Conservation (phyloP, 2,888 invertebrate genomes). For the Apotomis betuletana region DNA sequence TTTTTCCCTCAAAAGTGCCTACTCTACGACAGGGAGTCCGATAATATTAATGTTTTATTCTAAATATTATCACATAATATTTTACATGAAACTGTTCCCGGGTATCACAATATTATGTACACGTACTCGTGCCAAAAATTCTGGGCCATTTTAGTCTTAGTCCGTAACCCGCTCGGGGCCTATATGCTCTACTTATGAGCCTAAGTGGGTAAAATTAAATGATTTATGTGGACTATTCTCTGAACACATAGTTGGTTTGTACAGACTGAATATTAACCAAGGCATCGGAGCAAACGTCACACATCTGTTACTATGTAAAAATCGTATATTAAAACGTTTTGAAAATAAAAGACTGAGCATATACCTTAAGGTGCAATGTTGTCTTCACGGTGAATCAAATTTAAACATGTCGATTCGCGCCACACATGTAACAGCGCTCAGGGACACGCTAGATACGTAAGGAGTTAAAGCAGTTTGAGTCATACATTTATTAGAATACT, state of each 20-base stretch:
- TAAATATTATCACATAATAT: too few relatives aligned
- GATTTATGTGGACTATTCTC: background rate
- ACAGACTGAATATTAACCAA: background rate
- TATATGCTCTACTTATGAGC: background rate
- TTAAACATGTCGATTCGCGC: conserved; percentile 54
- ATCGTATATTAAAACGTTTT: background rate
- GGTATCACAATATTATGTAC: background rate
- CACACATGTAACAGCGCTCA: conserved; percentile 61
- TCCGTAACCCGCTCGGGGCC: background rate
- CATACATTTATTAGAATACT: conserved; percentile 52
- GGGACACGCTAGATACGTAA: conserved; percentile 53
- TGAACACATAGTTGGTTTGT: background rate
- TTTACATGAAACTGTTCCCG: too few relatives aligned
- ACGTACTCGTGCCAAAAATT: background rate
- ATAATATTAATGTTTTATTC: too few relatives aligned
- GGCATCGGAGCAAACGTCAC: background rate
- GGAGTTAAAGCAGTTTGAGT: conserved; percentile 53
- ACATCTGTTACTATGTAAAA: background rate
- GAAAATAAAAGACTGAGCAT: conserved; percentile 39
- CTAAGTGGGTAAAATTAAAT: background rate
- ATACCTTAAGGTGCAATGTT: conserved; percentile 44
- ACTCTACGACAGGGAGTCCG: too few relatives aligned
- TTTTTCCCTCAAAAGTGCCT: too few relatives aligned
- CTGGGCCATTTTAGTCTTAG: background rate
- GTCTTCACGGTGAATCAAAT: conserved; percentile 52